Evolutionary conservation across 2,797 vertebrate genomes (phyloP), one percentile per base, ranked within the genome.

Genomic region (Danio albolineatus): DNA sequence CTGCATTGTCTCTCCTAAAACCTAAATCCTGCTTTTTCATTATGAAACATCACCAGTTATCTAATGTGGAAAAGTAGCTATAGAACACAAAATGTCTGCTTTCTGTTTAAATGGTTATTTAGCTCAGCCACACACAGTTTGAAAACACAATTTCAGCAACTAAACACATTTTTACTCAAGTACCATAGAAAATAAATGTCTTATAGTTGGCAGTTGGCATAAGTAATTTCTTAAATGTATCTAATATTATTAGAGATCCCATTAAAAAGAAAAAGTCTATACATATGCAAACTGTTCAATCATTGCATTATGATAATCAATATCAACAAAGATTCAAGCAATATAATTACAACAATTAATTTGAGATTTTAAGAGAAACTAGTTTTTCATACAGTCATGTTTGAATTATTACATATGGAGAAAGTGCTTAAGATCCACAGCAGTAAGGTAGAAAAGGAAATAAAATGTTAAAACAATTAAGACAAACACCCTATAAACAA

Each of bases 191-290:
- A 56, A 36, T 10, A 56, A 38, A 17, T 36, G 5, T 77, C 51
- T 19, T 14, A 21, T 6, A 70, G 13, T 10, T 10, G 53, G 28
- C 13, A 19, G 7, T 59, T 17, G 17, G 6, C 17, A 10, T 5
- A 36, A 43, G 57, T 17, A 14, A 46, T 54, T 44, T 64, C 54
- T 79, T 72, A 73, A 56, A 65, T 16, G 56, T n/a, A 78, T 38
- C 56, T 19, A 17, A 21, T 43, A 71, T 57, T 19, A 67, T 67
- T 14, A 19, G 7, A 61, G 10, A 17, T 53, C 1, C 3, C 12
- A 41, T 70, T 70, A 69, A 36, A 36, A 38, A 51, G 48, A 17
- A 61, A 49, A 70, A 70, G 36, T 17, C 9, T 59, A 46, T 10
- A 51, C 57, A 57, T 67, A 57, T 3, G 41, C 39, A 66, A 76